Evolutionary conservation across 2,113 vertebrate genomes (phyloP).

Genomic region (Hystrix cristata): DNA sequence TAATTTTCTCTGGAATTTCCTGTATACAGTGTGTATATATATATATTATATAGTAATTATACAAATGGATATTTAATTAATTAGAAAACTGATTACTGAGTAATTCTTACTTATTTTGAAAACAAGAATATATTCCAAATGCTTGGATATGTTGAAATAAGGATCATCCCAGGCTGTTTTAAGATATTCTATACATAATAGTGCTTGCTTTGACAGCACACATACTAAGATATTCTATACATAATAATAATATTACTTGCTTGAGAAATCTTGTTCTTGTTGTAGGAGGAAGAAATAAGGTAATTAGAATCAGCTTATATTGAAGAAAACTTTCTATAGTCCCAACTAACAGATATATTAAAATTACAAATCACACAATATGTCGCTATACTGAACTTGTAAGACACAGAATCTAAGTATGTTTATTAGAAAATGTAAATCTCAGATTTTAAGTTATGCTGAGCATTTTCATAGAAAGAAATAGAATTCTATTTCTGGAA

Average conservation of each 20-base stretch:
- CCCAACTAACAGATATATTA: background rate
- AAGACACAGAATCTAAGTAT: background rate
- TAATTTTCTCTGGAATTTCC: constrained; percentile 53
- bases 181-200: constrained; percentile 57
- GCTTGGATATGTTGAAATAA: constrained; percentile 43
- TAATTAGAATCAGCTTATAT: constrained; percentile 41
- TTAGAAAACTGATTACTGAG: constrained; percentile 57
- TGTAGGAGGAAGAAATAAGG: constrained; percentile 49
- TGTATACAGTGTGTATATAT: background rate
- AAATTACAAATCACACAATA: constrained; percentile 25
- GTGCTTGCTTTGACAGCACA: background rate
- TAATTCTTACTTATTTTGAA: constrained; percentile 69
- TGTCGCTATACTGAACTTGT: constrained; percentile 10
- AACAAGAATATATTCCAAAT: constrained; percentile 50
- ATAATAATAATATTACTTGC: no score
- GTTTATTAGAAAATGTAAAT: background rate
- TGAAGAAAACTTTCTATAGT: constrained; percentile 7
- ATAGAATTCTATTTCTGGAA: constrained; percentile 6
- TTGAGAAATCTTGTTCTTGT: constrained; percentile 30
- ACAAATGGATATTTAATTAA: constrained; percentile 45
- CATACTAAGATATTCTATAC: no score
- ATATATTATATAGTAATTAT: constrained; percentile 63
- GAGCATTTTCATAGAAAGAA: constrained; percentile 42
- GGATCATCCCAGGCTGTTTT: constrained; percentile 9
- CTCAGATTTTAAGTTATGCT: background rate